phyloP scores from a whole-genome alignment of 2,888 invertebrate genomes.

The Trichacis sp. region DNA sequence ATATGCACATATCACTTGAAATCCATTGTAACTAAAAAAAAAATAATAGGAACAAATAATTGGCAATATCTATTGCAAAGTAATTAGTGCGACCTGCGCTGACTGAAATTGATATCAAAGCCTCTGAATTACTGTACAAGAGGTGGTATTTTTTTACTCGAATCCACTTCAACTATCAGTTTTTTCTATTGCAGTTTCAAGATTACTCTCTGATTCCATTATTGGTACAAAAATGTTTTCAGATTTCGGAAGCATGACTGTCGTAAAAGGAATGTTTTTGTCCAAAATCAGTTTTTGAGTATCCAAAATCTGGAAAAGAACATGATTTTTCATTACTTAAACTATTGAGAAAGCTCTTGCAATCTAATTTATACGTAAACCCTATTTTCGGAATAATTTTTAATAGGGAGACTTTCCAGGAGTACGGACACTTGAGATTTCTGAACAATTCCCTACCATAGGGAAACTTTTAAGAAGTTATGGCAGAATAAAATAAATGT shows the following conservation, averaged over 20 bases:
- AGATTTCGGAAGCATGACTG: conserved; percentile 16
- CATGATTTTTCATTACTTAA: background rate
- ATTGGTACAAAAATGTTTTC: conserved; percentile 18
- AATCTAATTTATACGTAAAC: no score
- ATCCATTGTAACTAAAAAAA: background rate
- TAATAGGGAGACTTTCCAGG: no score
- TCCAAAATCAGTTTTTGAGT: conserved; percentile 14
- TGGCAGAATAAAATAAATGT: no score
- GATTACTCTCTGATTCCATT: conserved; percentile 7
- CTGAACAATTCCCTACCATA: no score
- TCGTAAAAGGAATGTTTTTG: conserved; percentile 13
- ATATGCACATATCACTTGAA: conserved; percentile 48
- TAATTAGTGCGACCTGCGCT: background rate
- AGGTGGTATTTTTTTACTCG: background rate
- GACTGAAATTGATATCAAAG: background rate
- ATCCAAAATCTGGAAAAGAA: conserved; percentile 7
- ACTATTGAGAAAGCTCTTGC: no score
- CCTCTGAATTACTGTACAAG: no score
- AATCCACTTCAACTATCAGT: conserved; percentile 14
- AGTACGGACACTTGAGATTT: no score
- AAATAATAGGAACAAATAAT: background rate
- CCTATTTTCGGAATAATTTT: no score
- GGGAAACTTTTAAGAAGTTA: no score
- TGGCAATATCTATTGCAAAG: background rate
- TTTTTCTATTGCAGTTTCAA: conserved; percentile 15